Evolutionary conservation across 23 tunicate genomes (phyloP).

Genomic region (Clavelina lepadiformis): DNA sequence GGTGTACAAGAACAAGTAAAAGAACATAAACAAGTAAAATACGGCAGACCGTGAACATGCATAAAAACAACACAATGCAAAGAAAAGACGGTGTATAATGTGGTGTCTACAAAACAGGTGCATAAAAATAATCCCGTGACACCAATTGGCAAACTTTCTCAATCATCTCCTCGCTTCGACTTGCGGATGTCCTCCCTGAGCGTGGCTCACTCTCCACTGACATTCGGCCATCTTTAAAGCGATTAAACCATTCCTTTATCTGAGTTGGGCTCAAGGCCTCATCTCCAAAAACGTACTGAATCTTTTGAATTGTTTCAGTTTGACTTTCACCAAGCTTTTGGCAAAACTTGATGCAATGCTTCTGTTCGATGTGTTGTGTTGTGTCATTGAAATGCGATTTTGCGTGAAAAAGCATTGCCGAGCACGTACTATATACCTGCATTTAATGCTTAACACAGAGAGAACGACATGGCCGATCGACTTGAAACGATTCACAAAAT

Average conservation of each 20-base stretch:
- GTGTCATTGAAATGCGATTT: conserved; percentile 13
- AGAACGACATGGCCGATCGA: too few relatives aligned
- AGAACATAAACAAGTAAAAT: too few relatives aligned
- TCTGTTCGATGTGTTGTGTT: conserved; percentile 26
- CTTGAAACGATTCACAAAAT: too few relatives aligned
- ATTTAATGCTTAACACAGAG: too few relatives aligned
- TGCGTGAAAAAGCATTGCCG: too few relatives aligned
- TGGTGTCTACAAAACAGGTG: too few relatives aligned
- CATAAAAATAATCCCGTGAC: too few relatives aligned
- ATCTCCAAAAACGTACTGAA: conserved; percentile 26
- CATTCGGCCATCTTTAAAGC: conserved; percentile 23
- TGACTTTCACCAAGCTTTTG: conserved; percentile 29
- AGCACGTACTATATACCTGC: too few relatives aligned
- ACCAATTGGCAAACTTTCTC: conserved; percentile 6
- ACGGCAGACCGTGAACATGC: too few relatives aligned
- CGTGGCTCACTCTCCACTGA: conserved; percentile 27
- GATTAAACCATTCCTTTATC: conserved; percentile 28
- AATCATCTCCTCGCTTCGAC: conserved; percentile 28
- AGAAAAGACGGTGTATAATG: too few relatives aligned
- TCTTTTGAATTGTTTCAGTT: conserved; percentile 24
- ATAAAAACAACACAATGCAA: too few relatives aligned
- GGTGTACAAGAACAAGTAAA: too few relatives aligned
- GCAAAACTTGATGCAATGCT: conserved; percentile 35
- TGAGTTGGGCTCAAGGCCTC: conserved; percentile 29
- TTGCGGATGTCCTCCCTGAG: conserved; percentile 30